A percentile compares a stretch with the other conserved stretches of the same genome.
phyloP scores from a whole-genome alignment of 2,888 invertebrate species.

The Didymodactylos carnosus region DNA sequence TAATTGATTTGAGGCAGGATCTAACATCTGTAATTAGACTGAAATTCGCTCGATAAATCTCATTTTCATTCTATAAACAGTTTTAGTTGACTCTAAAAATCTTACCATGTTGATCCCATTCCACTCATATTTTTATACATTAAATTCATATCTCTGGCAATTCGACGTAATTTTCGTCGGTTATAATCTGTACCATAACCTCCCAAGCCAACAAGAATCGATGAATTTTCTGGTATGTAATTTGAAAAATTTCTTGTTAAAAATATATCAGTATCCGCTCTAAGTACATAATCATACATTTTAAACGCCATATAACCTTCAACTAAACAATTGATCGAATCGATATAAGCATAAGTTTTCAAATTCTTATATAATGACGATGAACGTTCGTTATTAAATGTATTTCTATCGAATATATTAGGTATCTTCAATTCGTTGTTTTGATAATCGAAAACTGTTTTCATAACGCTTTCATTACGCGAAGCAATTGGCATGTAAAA shows the following conservation, averaged over 20 bases:
- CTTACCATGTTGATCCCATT: slow-evolving; percentile 12
- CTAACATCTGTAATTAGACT: not conserved
- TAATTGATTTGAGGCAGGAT: not conserved
- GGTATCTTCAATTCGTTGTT: not conserved
- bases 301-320: slow-evolving; percentile 2
- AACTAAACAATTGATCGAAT: slow-evolving; percentile 6
- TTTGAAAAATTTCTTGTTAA: slow-evolving; percentile 6
- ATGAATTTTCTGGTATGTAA: not conserved
- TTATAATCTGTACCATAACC: slow-evolving; percentile 6
- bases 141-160: slow-evolving; percentile 1
- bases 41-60: too few relatives aligned
- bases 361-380: not conserved
- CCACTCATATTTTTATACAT: not conserved
- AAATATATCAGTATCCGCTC: slow-evolving; percentile 12
- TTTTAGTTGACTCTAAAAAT: too few relatives aligned
- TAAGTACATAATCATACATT: slow-evolving; percentile 3
- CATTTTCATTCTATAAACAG: too few relatives aligned
- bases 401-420: too few relatives aligned
- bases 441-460: not conserved
- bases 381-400: too few relatives aligned
- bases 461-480: not conserved
- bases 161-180: not conserved
- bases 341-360: slow-evolving; percentile 3
- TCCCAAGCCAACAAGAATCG: slow-evolving; percentile 5
- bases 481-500: not conserved